These are phyloP conservation scores for Merops nubicus DNA, from an alignment of 2,113 vertebrate species.

Conservation along the genomic window DNA sequence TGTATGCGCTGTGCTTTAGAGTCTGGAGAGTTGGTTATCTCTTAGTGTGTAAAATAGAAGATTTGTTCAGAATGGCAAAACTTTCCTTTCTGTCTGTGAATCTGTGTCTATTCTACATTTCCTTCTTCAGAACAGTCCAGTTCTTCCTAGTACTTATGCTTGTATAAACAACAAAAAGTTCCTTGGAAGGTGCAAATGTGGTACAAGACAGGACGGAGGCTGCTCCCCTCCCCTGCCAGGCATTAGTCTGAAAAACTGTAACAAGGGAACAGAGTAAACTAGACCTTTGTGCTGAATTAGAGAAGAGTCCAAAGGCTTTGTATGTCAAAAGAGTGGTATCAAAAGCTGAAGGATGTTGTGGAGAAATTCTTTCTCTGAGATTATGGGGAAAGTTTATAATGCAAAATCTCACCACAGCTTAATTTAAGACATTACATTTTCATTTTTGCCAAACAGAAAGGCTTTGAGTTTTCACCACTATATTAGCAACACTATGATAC, in stretches of 20 bases:
- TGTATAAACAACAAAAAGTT: background rate
- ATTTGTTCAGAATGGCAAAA: background rate
- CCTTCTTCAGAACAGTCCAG: background rate
- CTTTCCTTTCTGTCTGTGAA: background rate
- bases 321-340: background rate
- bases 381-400: background rate
- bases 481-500: background rate
- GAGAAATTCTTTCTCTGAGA: background rate
- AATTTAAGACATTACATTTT: background rate
- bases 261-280: background rate
- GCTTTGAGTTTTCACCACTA: background rate
- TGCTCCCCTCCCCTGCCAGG: background rate
- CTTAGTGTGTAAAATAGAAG: background rate
- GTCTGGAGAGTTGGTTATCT: background rate
- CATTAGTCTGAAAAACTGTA: background rate
- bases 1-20: background rate
- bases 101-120: background rate
- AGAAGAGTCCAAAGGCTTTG: background rate
- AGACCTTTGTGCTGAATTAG: background rate
- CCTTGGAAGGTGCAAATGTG: background rate
- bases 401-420: background rate
- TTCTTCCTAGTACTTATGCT: background rate
- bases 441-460: background rate
- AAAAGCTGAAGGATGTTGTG: background rate
- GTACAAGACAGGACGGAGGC: background rate